A percentile compares a stretch with the other conserved stretches of the same genome.
Evolutionary conservation across 2,888 invertebrate genomes (phyloP).

Genomic region (Girardia tigrina): DNA sequence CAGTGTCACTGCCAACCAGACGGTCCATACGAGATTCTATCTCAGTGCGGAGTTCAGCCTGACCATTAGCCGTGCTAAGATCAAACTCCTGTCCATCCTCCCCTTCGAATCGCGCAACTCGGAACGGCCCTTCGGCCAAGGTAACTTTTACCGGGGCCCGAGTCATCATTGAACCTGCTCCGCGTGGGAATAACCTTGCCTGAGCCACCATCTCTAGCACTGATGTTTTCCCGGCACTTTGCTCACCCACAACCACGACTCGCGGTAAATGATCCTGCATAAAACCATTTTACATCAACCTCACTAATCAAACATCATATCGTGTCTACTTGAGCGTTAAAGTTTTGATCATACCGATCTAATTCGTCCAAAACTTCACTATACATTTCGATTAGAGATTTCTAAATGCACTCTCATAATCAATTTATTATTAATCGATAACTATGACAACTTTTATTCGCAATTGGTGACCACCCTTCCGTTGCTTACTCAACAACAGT

Average conservation of each 20-base stretch:
- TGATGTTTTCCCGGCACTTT: slow-evolving; percentile 95
- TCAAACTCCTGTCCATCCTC: slow-evolving; percentile 72
- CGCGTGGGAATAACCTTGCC: slow-evolving; percentile 86
- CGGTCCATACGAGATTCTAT: slow-evolving; percentile 45
- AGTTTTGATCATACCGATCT: slow-evolving; percentile 66
- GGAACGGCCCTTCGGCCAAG: slow-evolving; percentile 92
- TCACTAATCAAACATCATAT: not conserved
- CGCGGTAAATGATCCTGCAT: slow-evolving; percentile 70
- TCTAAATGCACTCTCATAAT: too few species aligned
- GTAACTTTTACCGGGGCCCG: slow-evolving; percentile 89
- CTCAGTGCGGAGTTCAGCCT: slow-evolving; percentile 69
- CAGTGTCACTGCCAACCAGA: slow-evolving; percentile 58
- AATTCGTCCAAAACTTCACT: slow-evolving; percentile 90
- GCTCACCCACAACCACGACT: slow-evolving; percentile 96
- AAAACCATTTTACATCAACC: not conserved
- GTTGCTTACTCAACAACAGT: not conserved
- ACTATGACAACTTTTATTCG: slow-evolving; percentile 16
- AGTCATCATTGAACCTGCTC: slow-evolving; percentile 99
- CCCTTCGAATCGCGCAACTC: slow-evolving; percentile 81
- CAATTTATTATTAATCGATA: too few species aligned
- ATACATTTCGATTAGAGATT: slow-evolving; percentile 95
- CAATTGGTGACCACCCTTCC: not conserved
- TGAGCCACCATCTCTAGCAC: slow-evolving; percentile 97
- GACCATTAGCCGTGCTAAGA: slow-evolving; percentile 74
- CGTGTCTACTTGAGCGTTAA: slow-evolving; percentile 64